Conservation (phyloP, 2,797 vertebrate genomes). For the Phrynocephalus guinanensis region DNA sequence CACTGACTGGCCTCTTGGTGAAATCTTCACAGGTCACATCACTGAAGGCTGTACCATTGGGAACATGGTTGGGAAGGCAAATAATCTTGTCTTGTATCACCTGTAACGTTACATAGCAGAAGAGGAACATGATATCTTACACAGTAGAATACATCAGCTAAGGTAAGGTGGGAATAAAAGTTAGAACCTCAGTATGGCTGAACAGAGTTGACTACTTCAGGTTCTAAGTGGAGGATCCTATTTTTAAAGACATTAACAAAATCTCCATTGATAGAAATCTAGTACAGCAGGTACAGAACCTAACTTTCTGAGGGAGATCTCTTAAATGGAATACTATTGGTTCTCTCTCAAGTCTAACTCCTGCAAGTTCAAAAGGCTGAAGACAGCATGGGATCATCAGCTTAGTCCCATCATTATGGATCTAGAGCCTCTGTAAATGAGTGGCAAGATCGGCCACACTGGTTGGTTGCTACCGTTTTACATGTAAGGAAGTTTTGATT, state of each 20-base stretch:
- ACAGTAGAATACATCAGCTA: not conserved
- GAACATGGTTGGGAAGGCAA: conserved; percentile 86
- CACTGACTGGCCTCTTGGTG: conserved; percentile 55
- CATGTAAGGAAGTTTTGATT: not conserved
- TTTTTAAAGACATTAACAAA: not conserved
- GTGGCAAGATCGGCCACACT: conserved; percentile 80
- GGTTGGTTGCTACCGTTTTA: conserved; percentile 26
- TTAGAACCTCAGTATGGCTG: not conserved
- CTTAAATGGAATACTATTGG: conserved; percentile 87
- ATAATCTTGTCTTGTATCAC: conserved; percentile 92
- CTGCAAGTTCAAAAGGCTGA: conserved; percentile 86
- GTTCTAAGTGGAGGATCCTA: not conserved
- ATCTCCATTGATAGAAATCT: not conserved
- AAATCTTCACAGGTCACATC: conserved; percentile 82
- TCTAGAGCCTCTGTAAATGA: conserved; percentile 82
- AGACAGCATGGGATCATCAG: conserved; percentile 88
- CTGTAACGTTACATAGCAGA: conserved; percentile 67
- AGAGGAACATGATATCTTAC: not conserved
- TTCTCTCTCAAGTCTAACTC: conserved; percentile 89
- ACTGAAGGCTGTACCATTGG: conserved; percentile 67
- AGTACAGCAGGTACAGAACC: not conserved
- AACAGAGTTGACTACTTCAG: not conserved
- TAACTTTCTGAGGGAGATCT: conserved; percentile 72
- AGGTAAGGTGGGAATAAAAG: not conserved
- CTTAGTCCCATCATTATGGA: conserved; percentile 85